phyloP scores from a whole-genome alignment of 2,797 vertebrate species.

The Simalia tracyae region DNA sequence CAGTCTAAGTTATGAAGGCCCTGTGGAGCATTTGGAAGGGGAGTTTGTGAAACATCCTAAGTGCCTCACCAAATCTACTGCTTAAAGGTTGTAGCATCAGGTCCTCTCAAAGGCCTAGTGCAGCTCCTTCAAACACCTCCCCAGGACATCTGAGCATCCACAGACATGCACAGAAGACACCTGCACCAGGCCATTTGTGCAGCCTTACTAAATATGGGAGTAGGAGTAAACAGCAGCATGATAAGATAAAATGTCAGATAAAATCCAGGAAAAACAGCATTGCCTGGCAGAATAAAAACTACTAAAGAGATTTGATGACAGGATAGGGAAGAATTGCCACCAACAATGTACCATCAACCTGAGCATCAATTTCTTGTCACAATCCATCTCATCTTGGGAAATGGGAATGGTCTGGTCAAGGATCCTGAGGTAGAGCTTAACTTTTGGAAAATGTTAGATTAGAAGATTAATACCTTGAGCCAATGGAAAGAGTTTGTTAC shows the following conservation, averaged over 20 bases:
- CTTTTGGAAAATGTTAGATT: not conserved
- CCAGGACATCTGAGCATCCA: not conserved
- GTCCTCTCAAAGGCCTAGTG: not conserved
- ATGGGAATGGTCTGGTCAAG: too few relatives aligned
- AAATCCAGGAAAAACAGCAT: not conserved
- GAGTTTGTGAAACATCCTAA: not conserved
- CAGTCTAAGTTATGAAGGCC: not conserved
- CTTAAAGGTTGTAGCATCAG: too few relatives aligned
- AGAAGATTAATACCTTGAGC: not conserved
- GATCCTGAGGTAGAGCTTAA: too few relatives aligned
- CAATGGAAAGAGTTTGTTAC: not conserved
- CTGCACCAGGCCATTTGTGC: not conserved
- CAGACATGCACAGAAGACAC: not conserved
- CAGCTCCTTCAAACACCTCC: too few relatives aligned
- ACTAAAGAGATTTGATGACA: not conserved
- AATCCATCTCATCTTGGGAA: too few relatives aligned
- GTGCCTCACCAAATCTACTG: not conserved
- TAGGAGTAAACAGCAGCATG: not conserved
- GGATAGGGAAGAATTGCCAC: not conserved
- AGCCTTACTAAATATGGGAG: not conserved
- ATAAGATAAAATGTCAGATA: not conserved
- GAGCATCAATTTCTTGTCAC: too few relatives aligned
- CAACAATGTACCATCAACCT: not conserved
- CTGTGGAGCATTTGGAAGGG: not conserved
- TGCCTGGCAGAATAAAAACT: not conserved